Evolutionary conservation across 1,140 invertebrate genomes (phyloP).

Genomic region (Mycetomoellerius zeteki): DNA sequence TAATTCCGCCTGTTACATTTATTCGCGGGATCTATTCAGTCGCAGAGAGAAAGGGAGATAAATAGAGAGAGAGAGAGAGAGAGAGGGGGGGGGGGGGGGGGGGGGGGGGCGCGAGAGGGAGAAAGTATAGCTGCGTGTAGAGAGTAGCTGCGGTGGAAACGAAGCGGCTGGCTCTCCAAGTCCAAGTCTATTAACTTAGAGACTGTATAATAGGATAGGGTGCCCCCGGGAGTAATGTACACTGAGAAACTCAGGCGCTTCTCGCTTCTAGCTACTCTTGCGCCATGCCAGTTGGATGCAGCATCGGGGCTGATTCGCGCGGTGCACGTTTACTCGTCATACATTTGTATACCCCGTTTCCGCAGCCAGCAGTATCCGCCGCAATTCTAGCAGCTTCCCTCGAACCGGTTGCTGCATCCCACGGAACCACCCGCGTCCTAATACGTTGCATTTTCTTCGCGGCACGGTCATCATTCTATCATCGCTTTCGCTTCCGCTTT

Average conservation of each 20-base stretch:
- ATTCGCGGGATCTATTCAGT: conserved; percentile 62
- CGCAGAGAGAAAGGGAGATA: conserved; percentile 24
- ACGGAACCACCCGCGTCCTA: neutral
- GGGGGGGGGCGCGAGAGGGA: neutral
- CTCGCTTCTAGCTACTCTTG: conserved; percentile 53
- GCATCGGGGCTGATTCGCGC: conserved; percentile 35
- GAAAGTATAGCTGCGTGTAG: conserved; percentile 15
- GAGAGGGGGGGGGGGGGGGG: neutral
- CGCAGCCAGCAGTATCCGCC: conserved; percentile 18
- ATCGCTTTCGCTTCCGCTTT: conserved; percentile 32
- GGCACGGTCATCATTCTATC: conserved; percentile 46
- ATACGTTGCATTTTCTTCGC: conserved; percentile 40
- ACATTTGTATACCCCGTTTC: conserved; percentile 52
- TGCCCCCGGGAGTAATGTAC: conserved; percentile 73
- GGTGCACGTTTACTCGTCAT: conserved; percentile 57
- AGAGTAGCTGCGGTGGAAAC: conserved; percentile 41
- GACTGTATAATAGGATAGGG: conserved; percentile 79
- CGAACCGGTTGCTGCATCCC: neutral
- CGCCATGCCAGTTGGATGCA: conserved; percentile 49
- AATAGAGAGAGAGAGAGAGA: neutral
- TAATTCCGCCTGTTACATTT: conserved; percentile 74
- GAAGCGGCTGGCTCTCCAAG: conserved; percentile 66
- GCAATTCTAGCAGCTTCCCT: conserved; percentile 33
- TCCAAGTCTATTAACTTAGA: conserved; percentile 80
- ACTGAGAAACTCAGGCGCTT: conserved; percentile 68